Base-by-base conservation (phyloP, 2,888 invertebrate species). In the Hyposoter didymator region DNA sequence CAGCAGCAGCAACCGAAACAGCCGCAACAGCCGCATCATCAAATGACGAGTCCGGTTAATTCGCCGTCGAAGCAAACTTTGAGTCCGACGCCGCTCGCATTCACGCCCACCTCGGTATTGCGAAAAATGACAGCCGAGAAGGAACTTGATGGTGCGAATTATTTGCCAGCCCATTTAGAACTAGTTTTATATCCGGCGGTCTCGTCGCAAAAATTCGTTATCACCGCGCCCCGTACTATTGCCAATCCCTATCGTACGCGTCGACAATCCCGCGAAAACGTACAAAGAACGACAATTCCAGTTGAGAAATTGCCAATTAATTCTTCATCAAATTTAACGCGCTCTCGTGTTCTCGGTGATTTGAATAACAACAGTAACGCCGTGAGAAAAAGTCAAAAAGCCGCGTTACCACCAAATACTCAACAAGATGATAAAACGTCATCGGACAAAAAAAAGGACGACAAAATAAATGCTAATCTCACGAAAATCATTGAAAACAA, bases 91-190 rank as follows among this genome's bases (percentile, higher is more conserved):
- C 97, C 97, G 17, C 95, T 97, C 89, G 97, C 98, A 32, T 98
- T 99, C 94, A 99, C 98, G 0, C 99, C 99, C 84, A 99, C 98
- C 45, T 98, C 98, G 86, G 99, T 99, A 86, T 95, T 99, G 91
- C 96, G 98, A 87, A 98, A 98, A 95, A 98, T 98, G 98, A 98
- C 98, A 7, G 98, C 98, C 1, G 98, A 98, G 90, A 98, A 98
- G 93, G 97, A 98, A 89, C 95, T 95, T 32, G 96, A 96, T 92
- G 95, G 94, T 94, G 94, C 92, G 94, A 92, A 92, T 89, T 88
- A 89, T 83, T 90, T 88, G 74, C 88, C 89, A 88, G 88, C 88
- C 75, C 89, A 92, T 88, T 88, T 92, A 88, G 90, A 90, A 88
- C 70, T 85, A 39, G 79, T 76, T 70, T 66, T 84, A 67, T 85